phyloP scores from a whole-genome alignment of 2,888 invertebrate species.

The Acrobeloides nanus region DNA sequence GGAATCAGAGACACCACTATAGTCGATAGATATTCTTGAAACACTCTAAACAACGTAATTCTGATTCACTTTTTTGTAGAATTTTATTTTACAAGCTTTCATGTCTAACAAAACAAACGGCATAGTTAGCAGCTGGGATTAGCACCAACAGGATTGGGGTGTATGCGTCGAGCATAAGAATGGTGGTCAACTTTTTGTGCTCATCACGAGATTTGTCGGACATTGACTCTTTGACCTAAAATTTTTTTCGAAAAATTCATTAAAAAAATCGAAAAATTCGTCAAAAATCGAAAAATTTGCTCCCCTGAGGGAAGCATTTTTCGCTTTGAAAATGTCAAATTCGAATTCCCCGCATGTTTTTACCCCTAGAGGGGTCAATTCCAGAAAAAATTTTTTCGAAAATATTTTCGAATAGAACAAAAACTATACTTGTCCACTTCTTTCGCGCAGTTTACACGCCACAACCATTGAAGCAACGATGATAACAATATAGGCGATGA shows the following conservation, averaged over 20 bases:
- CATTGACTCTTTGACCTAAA: too few species aligned
- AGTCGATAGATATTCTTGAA: slow-evolving; percentile 26
- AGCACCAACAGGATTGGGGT: slow-evolving; percentile 21
- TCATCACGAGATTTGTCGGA: slow-evolving; percentile 28
- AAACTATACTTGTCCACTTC: not conserved
- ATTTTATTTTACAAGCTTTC: slow-evolving; percentile 22
- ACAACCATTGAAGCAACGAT: slow-evolving; percentile 19
- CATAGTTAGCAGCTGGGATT: slow-evolving; percentile 23
- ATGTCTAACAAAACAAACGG: slow-evolving; percentile 16
- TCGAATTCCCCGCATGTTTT: too few species aligned
- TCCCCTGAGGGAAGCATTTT: too few species aligned
- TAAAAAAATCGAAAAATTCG: too few species aligned
- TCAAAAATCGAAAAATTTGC: too few species aligned
- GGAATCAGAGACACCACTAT: slow-evolving; percentile 26
- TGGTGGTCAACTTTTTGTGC: slow-evolving; percentile 24
- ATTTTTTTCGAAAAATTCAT: slow-evolving; percentile 12
- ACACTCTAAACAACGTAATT: slow-evolving; percentile 14
- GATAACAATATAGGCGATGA: slow-evolving; percentile 16
- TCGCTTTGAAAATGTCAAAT: too few species aligned
- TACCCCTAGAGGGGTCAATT: too few species aligned
- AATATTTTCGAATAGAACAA: not conserved
- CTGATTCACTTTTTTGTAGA: not conserved
- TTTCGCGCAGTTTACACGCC: slow-evolving; percentile 20
- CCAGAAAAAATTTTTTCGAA: not conserved
- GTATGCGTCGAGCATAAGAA: slow-evolving; percentile 28